Percentiles rank a stretch among this genome's conserved stretches.
Conservation (phyloP, 2,113 vertebrate species). For the cattle (Bos taurus) region DNA sequence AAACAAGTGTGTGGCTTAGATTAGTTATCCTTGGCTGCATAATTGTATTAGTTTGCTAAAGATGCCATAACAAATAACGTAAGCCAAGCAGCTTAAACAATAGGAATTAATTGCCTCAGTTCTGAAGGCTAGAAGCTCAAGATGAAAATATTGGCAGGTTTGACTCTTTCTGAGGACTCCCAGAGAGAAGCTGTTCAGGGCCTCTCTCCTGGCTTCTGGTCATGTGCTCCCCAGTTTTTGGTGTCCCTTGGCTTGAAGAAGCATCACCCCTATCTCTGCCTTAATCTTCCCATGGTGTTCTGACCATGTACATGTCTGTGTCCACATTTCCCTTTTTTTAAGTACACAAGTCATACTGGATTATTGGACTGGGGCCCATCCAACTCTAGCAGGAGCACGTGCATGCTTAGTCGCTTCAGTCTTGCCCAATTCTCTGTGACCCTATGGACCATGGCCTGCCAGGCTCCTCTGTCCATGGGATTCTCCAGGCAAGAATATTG, state of each 20-base stretch:
- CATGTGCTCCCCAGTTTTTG: not conserved
- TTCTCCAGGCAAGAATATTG: not conserved
- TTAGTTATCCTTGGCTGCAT: not conserved
- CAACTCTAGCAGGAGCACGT: not conserved
- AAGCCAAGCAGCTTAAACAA: not conserved
- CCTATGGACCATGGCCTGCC: not conserved
- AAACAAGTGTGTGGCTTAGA: not conserved
- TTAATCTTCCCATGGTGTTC: not conserved
- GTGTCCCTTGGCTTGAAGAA: not conserved
- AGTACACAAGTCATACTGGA: not conserved
- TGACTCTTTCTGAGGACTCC: not conserved
- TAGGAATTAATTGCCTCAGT: not conserved
- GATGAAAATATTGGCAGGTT: not conserved
- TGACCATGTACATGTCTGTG: rapidly evolving
- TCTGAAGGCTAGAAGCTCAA: not conserved
- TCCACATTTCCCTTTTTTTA: not conserved
- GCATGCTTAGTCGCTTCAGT: not conserved
- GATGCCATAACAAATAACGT: not conserved
- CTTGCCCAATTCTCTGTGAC: not conserved
- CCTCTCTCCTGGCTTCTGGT: not conserved
- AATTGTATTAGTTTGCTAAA: not conserved
- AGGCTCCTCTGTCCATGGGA: not conserved
- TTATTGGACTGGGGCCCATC: not conserved
- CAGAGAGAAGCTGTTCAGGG: not conserved
- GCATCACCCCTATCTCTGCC: not conserved